A percentile compares a stretch with the other conserved stretches of the same genome.
Evolutionary conservation across 30 jellyfish, hydroid and myxozoan genomes (phyloP).

Genomic region (Aurelia coerulea): DNA sequence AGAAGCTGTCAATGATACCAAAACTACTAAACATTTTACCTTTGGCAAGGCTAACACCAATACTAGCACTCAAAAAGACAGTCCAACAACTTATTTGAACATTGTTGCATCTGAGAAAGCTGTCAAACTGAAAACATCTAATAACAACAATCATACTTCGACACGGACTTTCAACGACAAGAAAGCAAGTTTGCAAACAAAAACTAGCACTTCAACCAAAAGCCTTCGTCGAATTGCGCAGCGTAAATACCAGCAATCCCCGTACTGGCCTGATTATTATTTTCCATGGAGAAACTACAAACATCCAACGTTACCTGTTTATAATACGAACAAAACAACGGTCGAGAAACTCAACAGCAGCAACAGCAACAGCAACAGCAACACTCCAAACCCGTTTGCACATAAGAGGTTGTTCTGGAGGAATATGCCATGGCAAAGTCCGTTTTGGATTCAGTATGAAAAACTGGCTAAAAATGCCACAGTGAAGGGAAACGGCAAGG

Average conservation of each 20-base stretch:
- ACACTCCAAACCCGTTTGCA: slow-evolving; percentile 24
- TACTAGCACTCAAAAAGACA: no score
- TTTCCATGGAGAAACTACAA: slow-evolving; percentile 49
- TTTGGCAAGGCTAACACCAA: no score
- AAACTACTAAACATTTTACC: no score
- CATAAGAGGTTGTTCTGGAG: slow-evolving; percentile 43
- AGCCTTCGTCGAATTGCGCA: no score
- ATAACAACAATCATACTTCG: no score
- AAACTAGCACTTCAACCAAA: no score
- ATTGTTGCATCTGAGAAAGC: no score
- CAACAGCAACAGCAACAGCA: background rate
- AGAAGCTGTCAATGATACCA: no score
- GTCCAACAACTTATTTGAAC: no score
- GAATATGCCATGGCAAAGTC: slow-evolving; percentile 45
- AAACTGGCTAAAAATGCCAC: slow-evolving; percentile 24
- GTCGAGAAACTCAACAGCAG: background rate
- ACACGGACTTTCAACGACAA: no score
- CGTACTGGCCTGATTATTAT: slow-evolving; percentile 47
- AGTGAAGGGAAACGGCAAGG: background rate
- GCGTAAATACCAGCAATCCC: slow-evolving; percentile 5
- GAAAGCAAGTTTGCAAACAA: no score
- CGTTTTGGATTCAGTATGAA: slow-evolving; percentile 26
- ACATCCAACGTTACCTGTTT: slow-evolving; percentile 15
- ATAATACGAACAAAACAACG: background rate
- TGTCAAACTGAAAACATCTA: no score